Conservation (phyloP, 2,797 vertebrate species). For the Chloroceryle amazona region DNA sequence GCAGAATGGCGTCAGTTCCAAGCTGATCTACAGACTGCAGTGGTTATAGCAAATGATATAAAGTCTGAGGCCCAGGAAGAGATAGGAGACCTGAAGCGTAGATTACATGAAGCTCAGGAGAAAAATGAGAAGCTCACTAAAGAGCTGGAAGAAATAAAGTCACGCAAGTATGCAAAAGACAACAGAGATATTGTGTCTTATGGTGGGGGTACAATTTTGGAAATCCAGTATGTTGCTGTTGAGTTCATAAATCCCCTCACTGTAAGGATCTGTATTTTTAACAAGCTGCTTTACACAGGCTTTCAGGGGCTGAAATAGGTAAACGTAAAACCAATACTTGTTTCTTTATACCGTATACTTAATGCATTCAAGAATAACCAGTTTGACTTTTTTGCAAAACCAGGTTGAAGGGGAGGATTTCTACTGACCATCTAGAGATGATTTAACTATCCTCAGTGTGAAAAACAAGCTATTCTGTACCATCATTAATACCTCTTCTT, state of each 20-base stretch:
- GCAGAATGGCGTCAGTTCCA: constrained; percentile 98
- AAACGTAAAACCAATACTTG: not conserved
- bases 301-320: not conserved
- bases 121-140: constrained; percentile 95
- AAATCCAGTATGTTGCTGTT: not conserved
- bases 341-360: not conserved
- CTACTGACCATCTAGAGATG: not conserved
- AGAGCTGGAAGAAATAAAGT: constrained; percentile 94
- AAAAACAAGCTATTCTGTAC: not conserved
- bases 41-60: constrained; percentile 97
- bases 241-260: not conserved
- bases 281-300: not conserved
- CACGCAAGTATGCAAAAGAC: constrained; percentile 89
- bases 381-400: not conserved
- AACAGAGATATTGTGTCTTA: not conserved
- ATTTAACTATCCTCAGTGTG: not conserved
- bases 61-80: constrained; percentile 97
- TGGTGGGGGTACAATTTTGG: not conserved
- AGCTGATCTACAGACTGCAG: constrained; percentile 95
- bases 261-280: not conserved
- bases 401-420: not conserved
- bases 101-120: constrained; percentile 91
- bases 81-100: constrained; percentile 93
- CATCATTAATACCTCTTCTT: not conserved
- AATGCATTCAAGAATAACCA: not conserved